phyloP scores from a whole-genome alignment of 2,113 vertebrate species.

The Neotoma lepida region DNA sequence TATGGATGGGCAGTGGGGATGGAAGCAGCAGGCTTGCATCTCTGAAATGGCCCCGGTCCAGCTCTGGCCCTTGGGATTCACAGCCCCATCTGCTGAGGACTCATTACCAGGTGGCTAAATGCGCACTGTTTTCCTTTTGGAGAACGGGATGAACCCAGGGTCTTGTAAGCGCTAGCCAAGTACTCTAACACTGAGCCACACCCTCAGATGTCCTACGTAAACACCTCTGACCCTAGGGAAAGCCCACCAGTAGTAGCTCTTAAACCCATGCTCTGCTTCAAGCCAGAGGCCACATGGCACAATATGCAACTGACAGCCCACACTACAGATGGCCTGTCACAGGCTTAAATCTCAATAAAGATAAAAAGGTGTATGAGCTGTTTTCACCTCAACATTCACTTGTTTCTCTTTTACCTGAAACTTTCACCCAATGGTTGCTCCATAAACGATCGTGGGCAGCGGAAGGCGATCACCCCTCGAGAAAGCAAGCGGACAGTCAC shows the following conservation, averaged over 20 bases:
- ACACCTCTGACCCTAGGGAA: background rate
- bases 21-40: background rate
- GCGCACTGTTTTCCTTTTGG: background rate
- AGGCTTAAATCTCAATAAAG: background rate
- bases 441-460: conserved; percentile 92
- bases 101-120: background rate
- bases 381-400: background rate
- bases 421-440: conserved; percentile 85
- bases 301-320: background rate
- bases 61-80: background rate
- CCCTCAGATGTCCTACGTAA: background rate
- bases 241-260: background rate
- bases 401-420: conserved; percentile 84
- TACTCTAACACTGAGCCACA: background rate
- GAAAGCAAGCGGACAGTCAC: conserved; percentile 89
- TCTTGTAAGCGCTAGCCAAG: background rate
- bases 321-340: background rate
- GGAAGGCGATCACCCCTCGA: conserved; percentile 88
- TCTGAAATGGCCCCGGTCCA: fast-evolving
- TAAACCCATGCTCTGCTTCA: background rate
- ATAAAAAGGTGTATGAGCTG: background rate
- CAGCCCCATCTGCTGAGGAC: no score
- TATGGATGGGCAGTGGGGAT: background rate
- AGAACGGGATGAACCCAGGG: background rate
- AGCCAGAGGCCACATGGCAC: background rate